Percentiles rank a stretch among this genome's conserved stretches.
Conservation (phyloP, 1,140 invertebrate species). For the Zaprionus taronus region DNA sequence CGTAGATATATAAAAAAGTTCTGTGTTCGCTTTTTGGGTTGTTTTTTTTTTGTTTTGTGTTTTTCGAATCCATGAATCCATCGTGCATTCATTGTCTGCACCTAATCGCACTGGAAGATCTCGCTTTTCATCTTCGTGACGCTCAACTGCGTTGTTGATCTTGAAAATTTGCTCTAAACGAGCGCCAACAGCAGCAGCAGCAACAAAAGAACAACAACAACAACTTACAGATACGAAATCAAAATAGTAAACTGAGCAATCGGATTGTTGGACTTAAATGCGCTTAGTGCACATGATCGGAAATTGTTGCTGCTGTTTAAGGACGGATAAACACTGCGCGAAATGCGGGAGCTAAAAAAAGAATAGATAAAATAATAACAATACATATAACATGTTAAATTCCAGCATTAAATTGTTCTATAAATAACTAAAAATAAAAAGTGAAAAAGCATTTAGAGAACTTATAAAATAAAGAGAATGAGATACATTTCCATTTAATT, state of each 20-base stretch:
- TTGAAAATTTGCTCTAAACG: conserved; percentile 68
- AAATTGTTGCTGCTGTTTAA: conserved; percentile 55
- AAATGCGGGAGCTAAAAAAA: conserved; percentile 12
- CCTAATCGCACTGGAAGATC: conserved; percentile 76
- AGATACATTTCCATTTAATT: too few species aligned
- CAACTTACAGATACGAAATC: conserved; percentile 54
- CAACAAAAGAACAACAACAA: conserved; percentile 23
- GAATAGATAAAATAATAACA: neutral
- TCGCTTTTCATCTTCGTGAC: conserved; percentile 82
- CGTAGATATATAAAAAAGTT: conserved; percentile 48
- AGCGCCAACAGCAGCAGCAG: conserved; percentile 30
- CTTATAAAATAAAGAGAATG: too few species aligned
- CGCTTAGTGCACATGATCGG: conserved; percentile 43
- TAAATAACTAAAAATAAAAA: too few species aligned
- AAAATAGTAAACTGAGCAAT: conserved; percentile 62
- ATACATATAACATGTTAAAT: neutral
- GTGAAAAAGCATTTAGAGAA: too few species aligned
- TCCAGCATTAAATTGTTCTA: too few species aligned
- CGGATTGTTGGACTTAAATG: conserved; percentile 49
- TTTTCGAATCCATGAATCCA: conserved; percentile 71
- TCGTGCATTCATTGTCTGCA: conserved; percentile 80
- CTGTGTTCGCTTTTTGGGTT: conserved; percentile 38
- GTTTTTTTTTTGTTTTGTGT: conserved; percentile 44
- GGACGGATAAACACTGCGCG: conserved; percentile 22
- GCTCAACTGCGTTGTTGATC: conserved; percentile 78